These are phyloP conservation scores for Teleiodes luculella DNA, from an alignment of 2,888 invertebrate species.

Conservation along the genomic window DNA sequence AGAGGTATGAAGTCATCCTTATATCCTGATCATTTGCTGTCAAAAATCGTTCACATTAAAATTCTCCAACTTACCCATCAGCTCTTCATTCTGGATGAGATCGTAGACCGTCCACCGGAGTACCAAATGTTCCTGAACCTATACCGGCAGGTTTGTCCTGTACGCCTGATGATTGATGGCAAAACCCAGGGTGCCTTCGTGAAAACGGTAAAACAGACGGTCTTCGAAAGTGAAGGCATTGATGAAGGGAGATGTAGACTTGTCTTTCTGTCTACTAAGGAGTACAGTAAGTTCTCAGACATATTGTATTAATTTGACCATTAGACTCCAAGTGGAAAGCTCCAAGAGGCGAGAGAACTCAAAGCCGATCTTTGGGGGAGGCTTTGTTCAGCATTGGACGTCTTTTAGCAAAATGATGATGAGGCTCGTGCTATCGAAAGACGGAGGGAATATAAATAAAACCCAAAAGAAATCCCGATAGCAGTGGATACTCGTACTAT, in stretches of 20 bases:
- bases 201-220: constrained; percentile 59
- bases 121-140: constrained; percentile 79
- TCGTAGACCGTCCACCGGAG: constrained; percentile 81
- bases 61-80: no score
- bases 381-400: no score
- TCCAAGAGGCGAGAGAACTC: no score
- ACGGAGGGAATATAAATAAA: no score
- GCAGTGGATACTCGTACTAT: no score
- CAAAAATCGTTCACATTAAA: no score
- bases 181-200: constrained; percentile 74
- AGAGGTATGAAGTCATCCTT: constrained; percentile 59
- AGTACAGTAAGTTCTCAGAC: constrained; percentile 72
- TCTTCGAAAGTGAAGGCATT: constrained; percentile 46
- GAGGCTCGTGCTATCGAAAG: no score
- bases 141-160: constrained; percentile 80
- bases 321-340: background rate
- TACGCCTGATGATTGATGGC: constrained; percentile 74
- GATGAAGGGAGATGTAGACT: constrained; percentile 69
- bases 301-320: background rate
- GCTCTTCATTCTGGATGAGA: constrained; percentile 83
- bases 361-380: no score
- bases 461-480: no score
- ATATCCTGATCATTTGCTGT: no score
- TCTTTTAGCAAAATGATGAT: no score
- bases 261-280: constrained; percentile 75